phyloP scores from a whole-genome alignment of 2,888 invertebrate genomes.

The Athrips mouffetella region DNA sequence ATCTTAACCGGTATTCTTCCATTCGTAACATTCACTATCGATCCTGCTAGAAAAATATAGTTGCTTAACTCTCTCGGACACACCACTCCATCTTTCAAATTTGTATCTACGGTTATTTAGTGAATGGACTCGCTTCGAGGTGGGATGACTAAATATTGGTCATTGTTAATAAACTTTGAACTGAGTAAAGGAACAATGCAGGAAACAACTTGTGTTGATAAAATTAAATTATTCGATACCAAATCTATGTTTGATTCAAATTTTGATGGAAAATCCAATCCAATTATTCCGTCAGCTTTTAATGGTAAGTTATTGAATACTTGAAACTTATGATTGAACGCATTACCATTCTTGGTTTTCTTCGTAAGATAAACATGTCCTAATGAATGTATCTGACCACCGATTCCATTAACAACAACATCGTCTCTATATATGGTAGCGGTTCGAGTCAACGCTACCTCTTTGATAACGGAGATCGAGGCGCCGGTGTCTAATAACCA shows the following conservation, averaged over 20 bases:
- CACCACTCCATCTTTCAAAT: neutral
- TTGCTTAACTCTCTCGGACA: neutral
- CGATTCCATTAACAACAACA: no score
- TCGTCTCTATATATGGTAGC: neutral
- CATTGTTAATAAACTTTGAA: neutral
- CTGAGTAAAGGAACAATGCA: no score
- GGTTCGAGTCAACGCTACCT: neutral
- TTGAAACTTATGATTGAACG: slow-evolving; percentile 15
- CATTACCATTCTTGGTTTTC: neutral
- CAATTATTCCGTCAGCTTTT: no score
- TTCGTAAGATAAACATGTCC: neutral
- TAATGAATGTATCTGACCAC: no score
- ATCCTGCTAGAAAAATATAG: neutral
- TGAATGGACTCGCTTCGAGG: neutral
- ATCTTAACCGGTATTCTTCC: neutral
- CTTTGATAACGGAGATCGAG: neutral
- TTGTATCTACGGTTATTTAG: neutral
- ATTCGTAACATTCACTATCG: neutral
- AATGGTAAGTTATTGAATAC: slow-evolving; percentile 18
- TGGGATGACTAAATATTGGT: neutral
- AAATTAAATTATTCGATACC: slow-evolving; percentile 3
- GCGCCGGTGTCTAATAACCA: neutral
- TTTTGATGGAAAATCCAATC: slow-evolving; percentile 2
- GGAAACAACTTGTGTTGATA: no score
- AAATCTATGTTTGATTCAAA: neutral